phyloP scores from a whole-genome alignment of 2,888 invertebrate species.

The Aproaerema taeniolella region DNA sequence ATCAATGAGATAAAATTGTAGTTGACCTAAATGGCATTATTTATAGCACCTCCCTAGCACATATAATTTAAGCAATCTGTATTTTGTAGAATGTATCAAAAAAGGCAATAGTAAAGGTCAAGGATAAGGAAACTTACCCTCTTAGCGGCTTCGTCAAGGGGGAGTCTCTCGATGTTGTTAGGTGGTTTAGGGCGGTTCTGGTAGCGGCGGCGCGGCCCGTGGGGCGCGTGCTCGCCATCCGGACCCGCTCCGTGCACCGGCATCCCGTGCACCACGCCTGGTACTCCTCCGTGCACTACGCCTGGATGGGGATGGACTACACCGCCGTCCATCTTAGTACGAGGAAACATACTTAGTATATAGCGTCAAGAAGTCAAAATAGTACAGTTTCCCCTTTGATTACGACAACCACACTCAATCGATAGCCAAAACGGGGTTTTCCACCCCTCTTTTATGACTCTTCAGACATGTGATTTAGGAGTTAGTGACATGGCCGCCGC shows the following conservation, averaged over 20 bases:
- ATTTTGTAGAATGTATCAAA: too few relatives aligned
- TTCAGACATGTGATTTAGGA: conserved; percentile 40
- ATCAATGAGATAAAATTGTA: too few relatives aligned
- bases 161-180: conserved; percentile 74
- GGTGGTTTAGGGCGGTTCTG: conserved; percentile 61
- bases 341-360: conserved; percentile 15
- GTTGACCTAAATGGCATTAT: too few relatives aligned
- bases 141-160: conserved; percentile 84
- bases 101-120: too few relatives aligned
- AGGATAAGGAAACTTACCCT: conserved; percentile 67
- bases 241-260: conserved; percentile 62
- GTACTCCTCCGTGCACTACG: conserved; percentile 53
- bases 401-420: neutral
- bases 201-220: conserved; percentile 61
- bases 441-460: neutral
- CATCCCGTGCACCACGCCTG: conserved; percentile 58
- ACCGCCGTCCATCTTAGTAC: conserved; percentile 58
- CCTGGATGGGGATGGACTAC: conserved; percentile 58
- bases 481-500: conserved; percentile 59
- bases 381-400: too few relatives aligned
- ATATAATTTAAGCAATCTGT: too few relatives aligned
- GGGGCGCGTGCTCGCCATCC: conserved; percentile 59
- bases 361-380: conserved; percentile 14
- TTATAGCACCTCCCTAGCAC: too few relatives aligned
- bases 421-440: too few relatives aligned